These are phyloP conservation scores for Drosophila kokeensis DNA, from an alignment of 2,888 invertebrate species.

Conservation along the genomic window DNA sequence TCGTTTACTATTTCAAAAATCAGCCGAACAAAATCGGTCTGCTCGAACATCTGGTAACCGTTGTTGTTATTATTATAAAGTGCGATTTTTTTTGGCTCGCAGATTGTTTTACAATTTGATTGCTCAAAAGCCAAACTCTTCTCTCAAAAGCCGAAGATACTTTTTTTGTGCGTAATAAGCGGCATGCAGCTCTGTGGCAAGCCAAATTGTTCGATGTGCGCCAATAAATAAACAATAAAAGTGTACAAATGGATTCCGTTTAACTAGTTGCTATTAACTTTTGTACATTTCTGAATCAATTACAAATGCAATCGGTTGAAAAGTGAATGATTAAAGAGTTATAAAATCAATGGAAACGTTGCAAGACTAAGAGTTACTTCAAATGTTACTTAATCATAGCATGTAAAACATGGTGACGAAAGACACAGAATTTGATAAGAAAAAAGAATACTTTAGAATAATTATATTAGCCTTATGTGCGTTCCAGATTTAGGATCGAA, in stretches of 20 bases:
- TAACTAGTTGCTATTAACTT: not conserved
- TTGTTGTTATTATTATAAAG: not conserved
- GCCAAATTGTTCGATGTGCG: not conserved
- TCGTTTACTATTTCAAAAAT: not conserved
- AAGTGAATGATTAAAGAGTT: too few relatives aligned
- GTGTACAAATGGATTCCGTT: not conserved
- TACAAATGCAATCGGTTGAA: not conserved
- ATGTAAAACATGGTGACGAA: not conserved
- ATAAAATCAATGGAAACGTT: not conserved
- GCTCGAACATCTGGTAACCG: not conserved
- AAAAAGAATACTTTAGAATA: not conserved
- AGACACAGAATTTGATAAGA: too few relatives aligned
- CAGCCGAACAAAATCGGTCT: not conserved
- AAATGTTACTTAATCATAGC: not conserved
- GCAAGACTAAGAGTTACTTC: not conserved
- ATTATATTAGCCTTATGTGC: not conserved
- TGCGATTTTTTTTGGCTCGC: not conserved
- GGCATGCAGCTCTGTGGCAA: not conserved
- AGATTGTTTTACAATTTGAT: conserved; percentile 9
- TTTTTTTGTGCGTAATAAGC: not conserved
- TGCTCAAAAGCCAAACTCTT: not conserved
- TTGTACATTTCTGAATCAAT: not conserved
- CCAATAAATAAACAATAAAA: conserved; percentile 30
- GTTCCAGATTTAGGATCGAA: not conserved
- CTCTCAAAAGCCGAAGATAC: not conserved